Evolutionary conservation across 1,140 invertebrate species (phyloP), one percentile per base, ranked within the genome.

Genomic region (Brachionus rotundiformis): DNA sequence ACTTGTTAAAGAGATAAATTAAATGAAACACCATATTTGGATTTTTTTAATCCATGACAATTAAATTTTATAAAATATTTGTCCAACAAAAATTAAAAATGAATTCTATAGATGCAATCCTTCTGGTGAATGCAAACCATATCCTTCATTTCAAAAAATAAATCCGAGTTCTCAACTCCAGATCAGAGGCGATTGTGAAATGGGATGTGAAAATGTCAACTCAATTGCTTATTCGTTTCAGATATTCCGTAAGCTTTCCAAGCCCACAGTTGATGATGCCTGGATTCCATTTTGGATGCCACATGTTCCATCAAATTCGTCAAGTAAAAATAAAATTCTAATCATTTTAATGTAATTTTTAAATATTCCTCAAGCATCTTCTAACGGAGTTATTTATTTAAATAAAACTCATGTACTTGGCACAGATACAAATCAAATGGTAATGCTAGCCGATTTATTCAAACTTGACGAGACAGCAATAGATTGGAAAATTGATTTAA

Each of bases 221-320:
- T 59, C 47, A n/a, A 54, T 79, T 11, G 27, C 16, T 10, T 79
- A 79, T 59, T 63, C 47, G 10, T 79, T 23, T 63, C 59, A 79
- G 19, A 79, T 79, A 29, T 79, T 27, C 36, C 36, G 68, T n/a
- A 73, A 73, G 25, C 25, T 73, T 3, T 7, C 19, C 19, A 73
- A 73, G 11, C 68, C 68, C 0, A 73, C 68, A 7, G 39, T 73
- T 11, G 68, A 73, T 23, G 19, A 73, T 73, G 68, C 68, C 13
- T 73, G 68, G 68, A 73, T 73, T 25, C 68, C 68, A 8, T 73
- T 73, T 73, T 73, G 68, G 68, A 73, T 73, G 68, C 68, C 68
- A 11, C 39, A 73, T 44, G 25, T 25, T 19, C 36, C 29, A 13
- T 41, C 19, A 1, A 73, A 73, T 27, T 19, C 19, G 25, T 44